Base-by-base conservation (phyloP, 1,140 invertebrate genomes). In the Zaprionus capensis region DNA sequence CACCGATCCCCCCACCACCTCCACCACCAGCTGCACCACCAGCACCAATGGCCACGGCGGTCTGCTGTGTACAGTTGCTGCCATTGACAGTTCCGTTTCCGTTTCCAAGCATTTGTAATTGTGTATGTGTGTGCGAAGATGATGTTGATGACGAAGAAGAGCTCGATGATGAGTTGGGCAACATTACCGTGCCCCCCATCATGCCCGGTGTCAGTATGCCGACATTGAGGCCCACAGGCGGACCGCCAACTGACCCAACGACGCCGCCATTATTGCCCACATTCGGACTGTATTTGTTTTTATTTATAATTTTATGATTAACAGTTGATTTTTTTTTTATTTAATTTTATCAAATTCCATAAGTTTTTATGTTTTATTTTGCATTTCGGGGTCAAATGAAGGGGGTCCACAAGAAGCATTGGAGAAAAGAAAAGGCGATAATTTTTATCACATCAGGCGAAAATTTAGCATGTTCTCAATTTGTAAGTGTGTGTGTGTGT, bases 51-150 rank as follows among this genome's bases (percentile, higher is more conserved):
- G 94, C 93, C 83, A 95, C 95, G 94, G 55, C 57, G 31, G 93
- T 94, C 93, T 94, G 94, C 93, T 94, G 94, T 85, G 94, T 94
- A 93, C 94, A 95, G 92, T 76, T 44, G 63, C 61, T 77, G 38
- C 81, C 70, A 73, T 82, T 88, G 36, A 83, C 17, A 49, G 80
- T 46, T 78, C 46, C 78, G 31, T 81, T 87, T 73, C 71, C 81
- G 67, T 56, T 81, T 57, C 76, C 73, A 68, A 91, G 72, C 64
- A 91, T 64, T 78, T 92, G 92, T 57, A 91, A 15, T 17, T 75
- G 72, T 15, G 67, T 69, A 71, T 92, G 92, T 61, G 82, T 91
- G 31, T 88, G 80, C 17, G 92, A 91, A 56, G 92, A 92, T 41
- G 91, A 87, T 53, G 92, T 91, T n/a, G 92, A 92, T 75, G 92